Conservation (phyloP, 2,888 invertebrate species). For the Conomelus anceps region DNA sequence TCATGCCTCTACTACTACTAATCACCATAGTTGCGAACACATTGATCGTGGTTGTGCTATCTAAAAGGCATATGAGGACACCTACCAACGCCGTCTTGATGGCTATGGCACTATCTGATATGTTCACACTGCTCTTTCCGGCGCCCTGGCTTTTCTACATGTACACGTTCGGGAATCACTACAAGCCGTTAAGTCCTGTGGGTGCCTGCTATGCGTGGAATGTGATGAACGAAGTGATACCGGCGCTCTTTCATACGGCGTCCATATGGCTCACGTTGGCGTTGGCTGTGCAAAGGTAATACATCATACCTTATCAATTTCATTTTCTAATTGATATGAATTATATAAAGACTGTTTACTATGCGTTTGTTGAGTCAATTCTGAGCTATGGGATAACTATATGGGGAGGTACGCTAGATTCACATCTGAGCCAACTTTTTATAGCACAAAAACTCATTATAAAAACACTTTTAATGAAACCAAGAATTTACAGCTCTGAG, state of each 20-base stretch:
- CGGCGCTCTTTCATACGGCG: constrained; percentile 86
- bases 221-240: constrained; percentile 75
- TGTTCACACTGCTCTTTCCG: constrained; percentile 85
- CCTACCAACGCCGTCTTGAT: constrained; percentile 88
- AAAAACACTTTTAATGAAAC: no score
- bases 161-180: constrained; percentile 83
- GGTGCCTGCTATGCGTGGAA: constrained; percentile 73
- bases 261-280: constrained; percentile 90
- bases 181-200: constrained; percentile 68
- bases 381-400: no score
- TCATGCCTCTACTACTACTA: constrained; percentile 76
- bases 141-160: constrained; percentile 88
- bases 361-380: no score
- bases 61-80: constrained; percentile 83
- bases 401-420: no score
- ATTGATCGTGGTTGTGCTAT: constrained; percentile 81
- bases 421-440: no score
- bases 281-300: constrained; percentile 72
- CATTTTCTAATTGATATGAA: no score
- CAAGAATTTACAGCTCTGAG: no score
- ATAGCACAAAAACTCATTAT: no score
- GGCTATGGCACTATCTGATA: constrained; percentile 94
- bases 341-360: no score
- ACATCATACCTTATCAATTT: not conserved
- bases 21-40: constrained; percentile 88